These are phyloP conservation scores for Numenius arquata DNA, from an alignment of 2,113 vertebrate species.

Conservation along the genomic window DNA sequence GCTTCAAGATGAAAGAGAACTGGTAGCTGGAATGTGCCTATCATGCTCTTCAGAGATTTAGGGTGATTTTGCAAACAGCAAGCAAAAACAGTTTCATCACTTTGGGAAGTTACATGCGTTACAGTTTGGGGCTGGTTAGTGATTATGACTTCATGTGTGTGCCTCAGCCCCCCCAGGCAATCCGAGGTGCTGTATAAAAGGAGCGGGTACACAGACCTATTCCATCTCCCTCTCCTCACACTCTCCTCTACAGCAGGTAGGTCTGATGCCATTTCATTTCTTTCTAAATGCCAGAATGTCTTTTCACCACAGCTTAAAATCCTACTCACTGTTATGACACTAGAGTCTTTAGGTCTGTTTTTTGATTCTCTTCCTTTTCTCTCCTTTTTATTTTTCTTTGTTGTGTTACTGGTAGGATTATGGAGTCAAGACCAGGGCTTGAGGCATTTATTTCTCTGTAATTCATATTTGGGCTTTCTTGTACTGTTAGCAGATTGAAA, in stretches of 20 bases:
- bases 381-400: background rate
- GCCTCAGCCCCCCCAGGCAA: background rate
- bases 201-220: accelerated
- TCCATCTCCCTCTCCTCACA: background rate
- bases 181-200: background rate
- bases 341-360: background rate
- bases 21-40: constrained; percentile 33
- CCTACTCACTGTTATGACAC: accelerated
- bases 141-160: background rate
- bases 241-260: background rate
- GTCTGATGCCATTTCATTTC: background rate
- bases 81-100: background rate
- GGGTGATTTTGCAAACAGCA: constrained; percentile 34
- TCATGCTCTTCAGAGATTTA: background rate
- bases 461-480: background rate
- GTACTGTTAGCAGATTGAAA: background rate
- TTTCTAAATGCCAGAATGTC: background rate
- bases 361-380: background rate
- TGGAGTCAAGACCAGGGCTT: background rate
- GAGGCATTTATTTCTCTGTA: background rate
- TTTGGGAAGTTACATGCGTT: background rate
- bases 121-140: background rate
- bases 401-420: background rate
- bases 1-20: constrained; percentile 31
- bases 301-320: background rate